Conservation (phyloP, 2,113 vertebrate genomes). For the Vicugna pacos region DNA sequence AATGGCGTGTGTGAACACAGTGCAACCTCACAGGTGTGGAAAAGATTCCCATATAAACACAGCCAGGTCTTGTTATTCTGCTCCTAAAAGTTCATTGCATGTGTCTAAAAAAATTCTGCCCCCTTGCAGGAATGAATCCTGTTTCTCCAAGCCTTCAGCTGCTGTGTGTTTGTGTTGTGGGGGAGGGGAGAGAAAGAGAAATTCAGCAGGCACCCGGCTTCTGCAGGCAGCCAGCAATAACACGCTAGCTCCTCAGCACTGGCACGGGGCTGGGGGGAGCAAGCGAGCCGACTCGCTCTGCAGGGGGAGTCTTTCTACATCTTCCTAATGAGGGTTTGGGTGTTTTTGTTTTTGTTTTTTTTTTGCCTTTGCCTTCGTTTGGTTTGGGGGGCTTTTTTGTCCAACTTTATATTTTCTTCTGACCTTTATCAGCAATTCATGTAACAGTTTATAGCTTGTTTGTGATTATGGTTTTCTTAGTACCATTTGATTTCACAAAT, state of each 20-base stretch:
- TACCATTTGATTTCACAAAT: constrained; percentile 28
- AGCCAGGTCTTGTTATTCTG: constrained; percentile 51
- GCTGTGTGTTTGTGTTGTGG: constrained; percentile 59
- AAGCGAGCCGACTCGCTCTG: background rate
- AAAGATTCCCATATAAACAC: constrained; percentile 39
- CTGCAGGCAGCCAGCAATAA: constrained; percentile 54
- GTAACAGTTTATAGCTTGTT: background rate
- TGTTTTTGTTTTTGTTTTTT: background rate
- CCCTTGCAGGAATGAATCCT: constrained; percentile 10
- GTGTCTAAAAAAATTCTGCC: constrained; percentile 37
- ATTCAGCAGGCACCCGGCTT: background rate
- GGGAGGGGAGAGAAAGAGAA: background rate
- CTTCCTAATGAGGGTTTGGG: accelerated
- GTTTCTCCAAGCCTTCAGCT: constrained; percentile 41
- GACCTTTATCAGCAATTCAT: constrained; percentile 9
- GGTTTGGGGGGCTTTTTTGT: background rate
- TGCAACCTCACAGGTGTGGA: background rate
- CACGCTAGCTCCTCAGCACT: background rate
- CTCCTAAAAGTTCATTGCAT: constrained; percentile 67
- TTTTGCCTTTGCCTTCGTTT: background rate
- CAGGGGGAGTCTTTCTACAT: background rate
- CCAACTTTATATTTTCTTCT: background rate
- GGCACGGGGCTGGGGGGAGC: background rate
- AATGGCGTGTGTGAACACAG: background rate
- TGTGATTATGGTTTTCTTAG: constrained; percentile 33